Base-by-base conservation (phyloP, 2,888 invertebrate genomes). In the Nasonia oneida region DNA sequence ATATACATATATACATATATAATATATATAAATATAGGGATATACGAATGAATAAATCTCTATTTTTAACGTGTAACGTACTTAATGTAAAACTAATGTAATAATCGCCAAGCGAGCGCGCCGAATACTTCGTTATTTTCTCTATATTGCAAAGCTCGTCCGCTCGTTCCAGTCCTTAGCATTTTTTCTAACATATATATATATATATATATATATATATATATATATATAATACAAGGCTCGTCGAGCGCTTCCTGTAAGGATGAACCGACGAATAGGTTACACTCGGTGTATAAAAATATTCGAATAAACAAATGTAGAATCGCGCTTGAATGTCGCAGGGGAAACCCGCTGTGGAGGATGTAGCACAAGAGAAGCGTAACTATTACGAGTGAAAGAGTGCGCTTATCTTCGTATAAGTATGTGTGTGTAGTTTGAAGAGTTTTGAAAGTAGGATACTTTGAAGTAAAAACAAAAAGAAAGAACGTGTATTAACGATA, bases 61-160 rank as follows among this genome's bases (percentile, higher is more conserved):
- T 87, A 87, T 87, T 87, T 87, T 87, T 87, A 84, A 84, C 84
- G 75, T 87, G 80, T 83, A 85, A 83, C 74, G 85, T 87, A 87
- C 64, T 82, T 85, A 87, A 83, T 83, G 83, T 85, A 87, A 87
- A 85, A 81, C 80, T 83, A 83, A 64, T 83, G 37, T 80, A 74
- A 87, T 78, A 74, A 78, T 82, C 71, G 84, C 74, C 67, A 75
- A 85, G 73, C 73, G 81, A 83, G 57, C 74, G 78, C 64, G 78
- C 42, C 39, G 76, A 85, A 12, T 71, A 81, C 78, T 85, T 81
- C 74, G 61, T 85, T 85, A 83, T 85, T 87, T 85, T 83, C 85
- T 85, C 78, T 85, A 85, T 85, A 85, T 81, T 75, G 71, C 74
- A 85, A 85, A 81, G 57, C 37, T 82, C 61, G 79, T 33, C 76